Percentiles rank a stretch among this genome's conserved stretches.
These are phyloP conservation scores for Panthera tigris DNA, from an alignment of 2,113 vertebrate species.

Conservation along the genomic window DNA sequence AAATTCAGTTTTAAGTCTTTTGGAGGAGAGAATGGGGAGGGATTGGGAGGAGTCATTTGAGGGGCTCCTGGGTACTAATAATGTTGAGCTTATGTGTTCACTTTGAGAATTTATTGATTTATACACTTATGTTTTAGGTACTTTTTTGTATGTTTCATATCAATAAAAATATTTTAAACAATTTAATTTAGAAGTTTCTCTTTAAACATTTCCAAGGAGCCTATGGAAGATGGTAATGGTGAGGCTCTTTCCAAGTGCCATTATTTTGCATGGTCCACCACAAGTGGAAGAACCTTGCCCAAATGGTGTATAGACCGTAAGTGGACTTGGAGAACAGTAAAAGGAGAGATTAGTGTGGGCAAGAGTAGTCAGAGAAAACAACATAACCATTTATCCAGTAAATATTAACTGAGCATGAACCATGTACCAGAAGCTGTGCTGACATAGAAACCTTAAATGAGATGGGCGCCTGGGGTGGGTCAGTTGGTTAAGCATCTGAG, in stretches of 20 bases:
- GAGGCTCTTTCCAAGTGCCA: not conserved
- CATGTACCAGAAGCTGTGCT: not conserved
- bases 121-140: not conserved
- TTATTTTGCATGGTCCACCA: not conserved
- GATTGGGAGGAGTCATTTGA: not conserved
- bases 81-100: constrained; percentile 8
- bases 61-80: not conserved
- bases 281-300: not conserved
- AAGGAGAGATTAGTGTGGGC: not conserved
- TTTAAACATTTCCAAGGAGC: not conserved
- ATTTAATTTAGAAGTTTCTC: constrained; percentile 22
- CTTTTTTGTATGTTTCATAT: not conserved
- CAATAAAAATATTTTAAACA: not conserved
- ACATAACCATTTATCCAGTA: not conserved
- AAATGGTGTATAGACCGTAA: not conserved
- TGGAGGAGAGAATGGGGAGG: not conserved
- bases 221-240: not conserved
- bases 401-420: not conserved
- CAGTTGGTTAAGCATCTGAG: no score
- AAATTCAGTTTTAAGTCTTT: constrained; percentile 40
- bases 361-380: constrained; percentile 20
- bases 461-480: not conserved
- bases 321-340: not conserved
- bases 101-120: constrained; percentile 16
- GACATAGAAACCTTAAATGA: constrained; percentile 19